These are phyloP conservation scores for Panthera uncia DNA, from an alignment of 2,113 vertebrate genomes.

Conservation along the genomic window DNA sequence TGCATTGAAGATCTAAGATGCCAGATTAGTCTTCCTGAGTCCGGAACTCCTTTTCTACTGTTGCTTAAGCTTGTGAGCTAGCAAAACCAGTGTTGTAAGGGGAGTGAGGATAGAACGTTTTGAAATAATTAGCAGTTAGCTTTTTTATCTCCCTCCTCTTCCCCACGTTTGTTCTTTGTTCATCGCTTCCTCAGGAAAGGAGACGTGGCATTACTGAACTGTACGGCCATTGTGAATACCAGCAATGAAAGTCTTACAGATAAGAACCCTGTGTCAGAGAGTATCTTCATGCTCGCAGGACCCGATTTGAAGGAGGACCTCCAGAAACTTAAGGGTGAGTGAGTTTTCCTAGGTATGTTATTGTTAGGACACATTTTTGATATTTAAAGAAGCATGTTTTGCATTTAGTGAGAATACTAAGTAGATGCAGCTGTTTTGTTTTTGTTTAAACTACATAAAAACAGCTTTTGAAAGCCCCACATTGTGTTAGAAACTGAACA, in stretches of 20 bases:
- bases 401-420: background rate
- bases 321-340: slow-evolving; percentile 95
- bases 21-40: background rate
- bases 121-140: slow-evolving; percentile 12
- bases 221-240: slow-evolving; percentile 96
- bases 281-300: slow-evolving; percentile 92
- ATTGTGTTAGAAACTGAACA: background rate
- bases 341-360: background rate
- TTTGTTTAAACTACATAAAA: background rate
- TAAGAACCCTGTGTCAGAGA: slow-evolving; percentile 96
- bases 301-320: slow-evolving; percentile 94
- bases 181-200: slow-evolving; percentile 87
- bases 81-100: background rate
- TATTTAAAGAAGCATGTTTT: background rate
- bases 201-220: slow-evolving; percentile 93
- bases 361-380: background rate
- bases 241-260: slow-evolving; percentile 96
- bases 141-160: background rate
- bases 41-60: background rate
- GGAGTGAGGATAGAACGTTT: background rate
- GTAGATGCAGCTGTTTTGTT: background rate
- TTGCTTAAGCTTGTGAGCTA: background rate
- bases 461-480: background rate
- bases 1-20: background rate
- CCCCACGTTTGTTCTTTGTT: background rate